Base-by-base conservation (phyloP, 37 sponge, comb jelly and placozoan species). In the Axinella damicornis region DNA sequence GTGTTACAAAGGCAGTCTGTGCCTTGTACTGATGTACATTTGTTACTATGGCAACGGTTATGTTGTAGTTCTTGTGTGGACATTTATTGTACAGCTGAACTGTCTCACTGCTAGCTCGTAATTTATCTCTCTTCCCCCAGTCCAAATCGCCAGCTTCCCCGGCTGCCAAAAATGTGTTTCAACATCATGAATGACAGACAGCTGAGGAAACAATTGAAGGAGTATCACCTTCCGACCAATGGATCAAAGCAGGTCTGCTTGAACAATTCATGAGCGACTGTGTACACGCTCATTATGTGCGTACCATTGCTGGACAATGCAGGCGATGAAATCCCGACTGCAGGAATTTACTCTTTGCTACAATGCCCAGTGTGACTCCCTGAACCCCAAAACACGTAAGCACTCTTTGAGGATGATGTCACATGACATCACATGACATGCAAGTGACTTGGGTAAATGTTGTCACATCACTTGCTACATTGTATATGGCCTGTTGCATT, bases 291-390 rank as follows among this genome's bases (percentile, higher is more conserved):
- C 34, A 32, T 35, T 6, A 21, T 21, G 5, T n/a, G n/a, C n/a
- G n/a, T n/a, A 13, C 32, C 24, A 53, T 14, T 41, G 28, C 22
- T 21, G 14, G n/a, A 21, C 27, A 52, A 20, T 83, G 20, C 34
- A 83, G 67, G 74, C 31, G 0, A 54, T 79, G 67, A 71, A 85
- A 11, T 40, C 13, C 1, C 67, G 90, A 60, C 63, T 83, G 18
- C 31, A 65, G 63, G 90, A 90, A 60, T 90, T 90, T 79, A 84
- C 74, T 2, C 80, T 90, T 2, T 69, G 52, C 21, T 90, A 85
- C 85, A 90, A 90, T 59, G 90, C 85, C 13, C 79, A 90, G 80
- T 72, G 73, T 54, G 90, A 90, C 64, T 71, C 74, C 6, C 69
- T 53, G 32, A 71, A 84, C 72, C 90, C 90, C 5, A 90, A 60